Evolutionary conservation across 2,797 vertebrate genomes (phyloP).

Genomic region (Petrocephalus schoutedeni): DNA sequence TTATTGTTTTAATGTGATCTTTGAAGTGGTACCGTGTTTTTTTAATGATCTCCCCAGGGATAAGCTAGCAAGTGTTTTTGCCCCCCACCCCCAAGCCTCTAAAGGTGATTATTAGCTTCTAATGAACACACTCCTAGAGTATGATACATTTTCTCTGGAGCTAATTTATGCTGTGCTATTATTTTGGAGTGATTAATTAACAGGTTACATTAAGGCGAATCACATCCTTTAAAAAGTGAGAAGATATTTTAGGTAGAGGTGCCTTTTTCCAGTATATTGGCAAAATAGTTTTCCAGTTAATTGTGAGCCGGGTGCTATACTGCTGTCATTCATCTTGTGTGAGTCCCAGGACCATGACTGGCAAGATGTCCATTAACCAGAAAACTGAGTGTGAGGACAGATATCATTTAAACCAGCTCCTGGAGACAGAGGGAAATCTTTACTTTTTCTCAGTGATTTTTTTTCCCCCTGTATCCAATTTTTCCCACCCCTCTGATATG

Average conservation of each 20-base stretch:
- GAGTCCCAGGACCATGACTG: background rate
- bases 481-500: slow-evolving; percentile 3
- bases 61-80: background rate
- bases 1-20: slow-evolving; percentile 20
- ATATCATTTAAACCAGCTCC: slow-evolving; percentile 14
- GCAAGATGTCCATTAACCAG: slow-evolving; percentile 16
- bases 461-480: background rate
- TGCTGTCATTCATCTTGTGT: background rate
- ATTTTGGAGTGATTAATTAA: slow-evolving; percentile 12
- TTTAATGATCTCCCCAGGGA: slow-evolving; percentile 24
- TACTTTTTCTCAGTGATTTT: slow-evolving; percentile 3
- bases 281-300: background rate
- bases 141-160: slow-evolving; percentile 15
- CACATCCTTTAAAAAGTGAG: background rate
- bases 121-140: slow-evolving; percentile 16
- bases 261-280: background rate
- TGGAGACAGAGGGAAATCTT: background rate
- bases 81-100: background rate
- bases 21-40: slow-evolving; percentile 16
- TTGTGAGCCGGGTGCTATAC: background rate
- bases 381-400: slow-evolving; percentile 21
- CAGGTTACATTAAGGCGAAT: background rate
- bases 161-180: slow-evolving; percentile 17
- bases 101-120: slow-evolving; percentile 15
- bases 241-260: background rate